These are phyloP conservation scores for Odontocerum albicorne DNA, from an alignment of 2,888 invertebrate species.

Conservation along the genomic window DNA sequence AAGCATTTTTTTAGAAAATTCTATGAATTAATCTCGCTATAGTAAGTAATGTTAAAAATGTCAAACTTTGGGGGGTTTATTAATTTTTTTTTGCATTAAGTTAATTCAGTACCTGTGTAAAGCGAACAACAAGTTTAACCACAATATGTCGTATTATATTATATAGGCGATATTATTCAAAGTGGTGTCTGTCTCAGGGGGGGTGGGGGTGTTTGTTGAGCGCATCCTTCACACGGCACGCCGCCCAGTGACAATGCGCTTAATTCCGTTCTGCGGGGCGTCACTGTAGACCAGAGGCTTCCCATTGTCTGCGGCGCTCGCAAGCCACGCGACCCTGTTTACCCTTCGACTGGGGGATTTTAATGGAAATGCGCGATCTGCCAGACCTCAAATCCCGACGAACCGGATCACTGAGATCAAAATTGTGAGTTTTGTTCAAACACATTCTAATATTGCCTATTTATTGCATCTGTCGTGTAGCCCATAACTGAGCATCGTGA, in stretches of 20 bases:
- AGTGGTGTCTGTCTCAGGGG: too few species aligned
- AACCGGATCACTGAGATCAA: slow-evolving; percentile 36
- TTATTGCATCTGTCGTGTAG: too few species aligned
- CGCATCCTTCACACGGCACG: slow-evolving; percentile 9
- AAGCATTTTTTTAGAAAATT: too few species aligned
- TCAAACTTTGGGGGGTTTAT: too few species aligned
- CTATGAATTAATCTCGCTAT: too few species aligned
- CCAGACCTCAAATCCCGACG: too few species aligned
- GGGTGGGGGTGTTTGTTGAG: slow-evolving; percentile 13
- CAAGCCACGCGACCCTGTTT: slow-evolving; percentile 24
- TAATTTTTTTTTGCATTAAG: too few species aligned
- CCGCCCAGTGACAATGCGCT: slow-evolving; percentile 26
- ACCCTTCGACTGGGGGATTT: slow-evolving; percentile 3
- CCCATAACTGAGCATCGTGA: too few species aligned
- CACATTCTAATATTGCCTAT: too few species aligned
- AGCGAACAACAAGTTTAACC: background rate
- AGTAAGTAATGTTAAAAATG: too few species aligned
- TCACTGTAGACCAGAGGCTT: background rate
- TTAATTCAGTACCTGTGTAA: background rate
- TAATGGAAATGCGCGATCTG: slow-evolving; percentile 10
- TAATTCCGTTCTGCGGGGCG: slow-evolving; percentile 17
- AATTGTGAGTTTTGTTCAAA: too few species aligned
- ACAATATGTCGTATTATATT: background rate
- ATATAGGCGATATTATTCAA: background rate
- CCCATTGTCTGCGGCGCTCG: slow-evolving; percentile 21